These are phyloP conservation scores for Listronotus oregonensis DNA, from an alignment of 1,140 invertebrate genomes.

Conservation along the genomic window DNA sequence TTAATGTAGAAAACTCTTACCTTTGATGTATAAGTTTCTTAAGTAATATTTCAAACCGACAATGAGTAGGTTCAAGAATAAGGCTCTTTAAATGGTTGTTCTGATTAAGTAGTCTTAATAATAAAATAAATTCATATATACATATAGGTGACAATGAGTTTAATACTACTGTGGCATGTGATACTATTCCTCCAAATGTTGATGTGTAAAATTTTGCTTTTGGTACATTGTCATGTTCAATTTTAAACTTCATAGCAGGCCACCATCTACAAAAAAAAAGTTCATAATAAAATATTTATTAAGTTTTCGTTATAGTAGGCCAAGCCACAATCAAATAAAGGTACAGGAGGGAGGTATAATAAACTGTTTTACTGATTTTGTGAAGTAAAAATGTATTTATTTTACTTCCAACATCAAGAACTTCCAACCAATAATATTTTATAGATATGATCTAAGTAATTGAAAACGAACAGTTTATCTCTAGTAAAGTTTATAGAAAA, in stretches of 20 bases:
- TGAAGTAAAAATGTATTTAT: too few relatives aligned
- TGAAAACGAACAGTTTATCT: too few relatives aligned
- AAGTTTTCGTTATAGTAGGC: too few relatives aligned
- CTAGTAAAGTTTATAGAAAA: too few relatives aligned
- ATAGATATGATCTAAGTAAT: too few relatives aligned
- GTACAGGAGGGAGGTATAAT: background rate
- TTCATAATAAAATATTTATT: too few relatives aligned
- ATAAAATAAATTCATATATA: slow-evolving; percentile 48
- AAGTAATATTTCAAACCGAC: slow-evolving; percentile 40
- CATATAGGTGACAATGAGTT: slow-evolving; percentile 47
- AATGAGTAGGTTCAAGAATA: slow-evolving; percentile 51
- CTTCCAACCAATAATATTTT: too few relatives aligned
- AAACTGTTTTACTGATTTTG: background rate
- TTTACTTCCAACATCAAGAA: too few relatives aligned
- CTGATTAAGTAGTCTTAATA: slow-evolving; percentile 43
- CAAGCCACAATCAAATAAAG: background rate
- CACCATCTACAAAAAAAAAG: slow-evolving; percentile 47
- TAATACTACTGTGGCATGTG: slow-evolving; percentile 46
- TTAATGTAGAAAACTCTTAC: slow-evolving; percentile 20
- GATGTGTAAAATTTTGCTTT: slow-evolving; percentile 41
- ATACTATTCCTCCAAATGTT: slow-evolving; percentile 46
- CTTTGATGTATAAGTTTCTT: slow-evolving; percentile 31
- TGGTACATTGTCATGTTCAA: slow-evolving; percentile 40
- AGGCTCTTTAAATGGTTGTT: slow-evolving; percentile 51
- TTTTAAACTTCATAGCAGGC: slow-evolving; percentile 45